Evolutionary conservation across 2,888 invertebrate species (phyloP), one percentile per base, ranked within the genome.

Genomic region (Hirtodrosophila histrioides): DNA sequence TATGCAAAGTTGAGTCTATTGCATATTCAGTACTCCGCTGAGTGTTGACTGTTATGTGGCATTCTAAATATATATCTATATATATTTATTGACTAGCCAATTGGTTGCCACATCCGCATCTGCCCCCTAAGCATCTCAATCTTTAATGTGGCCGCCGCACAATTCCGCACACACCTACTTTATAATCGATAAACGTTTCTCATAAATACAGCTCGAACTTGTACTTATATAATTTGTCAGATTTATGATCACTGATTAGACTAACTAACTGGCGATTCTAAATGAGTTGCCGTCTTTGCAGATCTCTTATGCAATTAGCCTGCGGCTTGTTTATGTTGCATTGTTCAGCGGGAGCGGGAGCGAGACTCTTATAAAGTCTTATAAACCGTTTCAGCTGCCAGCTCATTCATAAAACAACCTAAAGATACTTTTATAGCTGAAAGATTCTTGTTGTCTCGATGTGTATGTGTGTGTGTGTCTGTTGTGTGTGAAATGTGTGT

Each of bases 101-200:
- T 43, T 24, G 60, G 8, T 76, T 73, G 78, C 68, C 74, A 84
- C 78, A 82, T 82, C 86, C 82, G 86, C 70, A 78, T 83, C 78
- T 75, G 81, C 79, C 82, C 69, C 48, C 41, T 33, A 27, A 24
- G 56, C 46, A 54, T 9, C 56, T 39, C 29, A 31, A 37, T 37
- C 55, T 41, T 43, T 29, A 37, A 17, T 56, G 44, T 49, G 35
- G 50, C 49, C 44, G 50, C 49, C 44, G 37, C 39, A 60, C 62
- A 68, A 76, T 85, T 85, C 75, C 79, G 86, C 68, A 71, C 84
- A 86, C 84, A 81, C 84, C 84, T 77, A 77, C 81, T 75, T 78
- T 71, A 75, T 61, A 48, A 12, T 46, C 7, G 8, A 29, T 40
- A 29, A 56, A 40, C 66, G 80, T 77, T 64, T 51, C 58, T 51